Conservation (phyloP, 2,113 vertebrate genomes). For the Oncorhynchus clarkii region DNA sequence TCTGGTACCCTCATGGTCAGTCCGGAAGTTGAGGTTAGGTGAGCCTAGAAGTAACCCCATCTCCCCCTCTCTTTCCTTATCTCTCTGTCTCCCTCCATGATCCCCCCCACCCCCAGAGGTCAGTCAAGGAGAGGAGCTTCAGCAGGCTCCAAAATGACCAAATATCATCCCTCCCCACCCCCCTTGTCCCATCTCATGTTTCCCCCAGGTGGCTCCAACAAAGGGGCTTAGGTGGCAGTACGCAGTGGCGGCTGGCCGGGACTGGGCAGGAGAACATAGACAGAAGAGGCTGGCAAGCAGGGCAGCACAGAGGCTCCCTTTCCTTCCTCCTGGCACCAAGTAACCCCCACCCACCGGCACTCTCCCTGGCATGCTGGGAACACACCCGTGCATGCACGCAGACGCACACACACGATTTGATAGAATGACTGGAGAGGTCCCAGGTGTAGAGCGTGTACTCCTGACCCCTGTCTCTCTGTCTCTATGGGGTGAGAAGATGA, state of each 20-base stretch:
- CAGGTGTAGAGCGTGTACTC: background rate
- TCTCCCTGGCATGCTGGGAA: background rate
- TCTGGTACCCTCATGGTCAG: background rate
- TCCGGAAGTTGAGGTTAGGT: constrained; percentile 30
- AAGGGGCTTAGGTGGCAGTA: background rate
- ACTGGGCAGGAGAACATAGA: constrained; percentile 9
- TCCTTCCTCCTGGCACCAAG: constrained; percentile 8
- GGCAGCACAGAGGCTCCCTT: background rate
- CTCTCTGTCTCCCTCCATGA: background rate
- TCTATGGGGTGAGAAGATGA: background rate
- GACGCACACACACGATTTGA: background rate
- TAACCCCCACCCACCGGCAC: background rate
- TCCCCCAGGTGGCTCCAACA: background rate
- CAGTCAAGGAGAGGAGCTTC: background rate
- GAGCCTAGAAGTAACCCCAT: background rate
- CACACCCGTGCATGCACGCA: background rate
- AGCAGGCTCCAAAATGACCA: background rate
- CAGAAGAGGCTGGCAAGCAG: constrained; percentile 6
- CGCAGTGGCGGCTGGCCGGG: background rate
- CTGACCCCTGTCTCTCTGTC: background rate
- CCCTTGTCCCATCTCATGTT: background rate
- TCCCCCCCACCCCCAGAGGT: background rate
- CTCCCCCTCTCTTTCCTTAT: background rate
- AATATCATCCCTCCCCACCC: background rate
- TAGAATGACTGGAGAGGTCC: background rate